These are phyloP conservation scores for Zoanthus solanderi DNA, from an alignment of 92 coral and sea anemone genomes.

Conservation along the genomic window DNA sequence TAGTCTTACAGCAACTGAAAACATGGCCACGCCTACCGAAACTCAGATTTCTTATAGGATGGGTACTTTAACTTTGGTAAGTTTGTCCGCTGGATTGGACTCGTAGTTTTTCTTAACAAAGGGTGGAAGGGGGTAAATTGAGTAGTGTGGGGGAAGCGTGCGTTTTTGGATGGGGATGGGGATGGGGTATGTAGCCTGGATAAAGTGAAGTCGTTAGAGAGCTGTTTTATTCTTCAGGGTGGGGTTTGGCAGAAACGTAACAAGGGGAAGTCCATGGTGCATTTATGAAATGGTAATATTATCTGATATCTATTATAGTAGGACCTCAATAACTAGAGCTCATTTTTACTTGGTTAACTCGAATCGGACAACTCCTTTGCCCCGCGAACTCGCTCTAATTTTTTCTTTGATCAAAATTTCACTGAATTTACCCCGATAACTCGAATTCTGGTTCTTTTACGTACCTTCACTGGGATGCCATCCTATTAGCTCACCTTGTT, in stretches of 20 bases:
- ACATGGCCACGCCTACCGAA: slow-evolving; percentile 52
- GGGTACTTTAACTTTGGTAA: slow-evolving; percentile 56
- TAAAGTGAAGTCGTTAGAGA: slow-evolving; percentile 22
- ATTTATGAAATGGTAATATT: slow-evolving; percentile 27
- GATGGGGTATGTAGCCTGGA: slow-evolving; percentile 15
- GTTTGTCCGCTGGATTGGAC: slow-evolving; percentile 30
- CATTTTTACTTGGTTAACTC: slow-evolving; percentile 15
- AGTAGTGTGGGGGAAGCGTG: slow-evolving; percentile 26
- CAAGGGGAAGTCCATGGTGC: slow-evolving; percentile 22
- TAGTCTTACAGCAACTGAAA: slow-evolving; percentile 41
- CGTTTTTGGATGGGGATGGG: slow-evolving; percentile 9
- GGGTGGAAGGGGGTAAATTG: slow-evolving; percentile 15
- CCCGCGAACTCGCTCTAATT: slow-evolving; percentile 11
- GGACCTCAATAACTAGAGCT: slow-evolving; percentile 15
- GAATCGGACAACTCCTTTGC: slow-evolving; percentile 2
- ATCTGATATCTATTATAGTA: slow-evolving; percentile 8
- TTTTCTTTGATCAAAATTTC: background rate
- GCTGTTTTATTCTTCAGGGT: slow-evolving; percentile 26
- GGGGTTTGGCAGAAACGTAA: slow-evolving; percentile 20
- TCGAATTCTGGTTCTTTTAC: slow-evolving; percentile 27
- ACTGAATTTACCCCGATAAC: slow-evolving; percentile 8
- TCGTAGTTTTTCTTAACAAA: slow-evolving; percentile 31
- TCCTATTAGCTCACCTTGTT: slow-evolving; percentile 16
- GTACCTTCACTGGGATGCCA: slow-evolving; percentile 13
- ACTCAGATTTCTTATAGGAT: slow-evolving; percentile 43